Conservation (phyloP, 2,888 invertebrate genomes). For the Drosophila algonquin region DNA sequence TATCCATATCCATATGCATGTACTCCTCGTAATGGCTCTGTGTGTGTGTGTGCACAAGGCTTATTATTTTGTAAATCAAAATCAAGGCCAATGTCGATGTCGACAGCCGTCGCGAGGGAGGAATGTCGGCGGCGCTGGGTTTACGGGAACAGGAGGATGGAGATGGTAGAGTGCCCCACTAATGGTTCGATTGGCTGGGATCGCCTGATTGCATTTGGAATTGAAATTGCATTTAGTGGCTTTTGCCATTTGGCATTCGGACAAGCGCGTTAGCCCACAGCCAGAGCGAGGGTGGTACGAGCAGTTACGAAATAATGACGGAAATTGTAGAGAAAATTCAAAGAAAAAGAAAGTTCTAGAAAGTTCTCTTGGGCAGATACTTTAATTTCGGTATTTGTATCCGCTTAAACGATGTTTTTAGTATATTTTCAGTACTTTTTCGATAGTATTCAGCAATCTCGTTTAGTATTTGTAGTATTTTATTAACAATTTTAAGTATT, state of each 20-base stretch:
- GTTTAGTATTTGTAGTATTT: too few species aligned
- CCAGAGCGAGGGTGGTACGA: neutral
- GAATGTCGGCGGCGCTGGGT: slow-evolving; percentile 9
- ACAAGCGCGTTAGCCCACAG: slow-evolving; percentile 27
- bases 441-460: too few species aligned
- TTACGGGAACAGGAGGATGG: neutral
- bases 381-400: too few species aligned
- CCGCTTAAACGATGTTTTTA: neutral
- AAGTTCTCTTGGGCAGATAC: neutral
- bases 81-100: slow-evolving; percentile 72
- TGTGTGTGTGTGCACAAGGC: slow-evolving; percentile 17
- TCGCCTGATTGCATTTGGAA: slow-evolving; percentile 61
- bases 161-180: slow-evolving; percentile 24
- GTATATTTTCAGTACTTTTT: neutral
- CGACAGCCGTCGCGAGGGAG: slow-evolving; percentile 14
- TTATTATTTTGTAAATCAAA: slow-evolving; percentile 55
- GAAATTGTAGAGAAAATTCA: neutral
- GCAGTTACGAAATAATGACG: slow-evolving; percentile 9
- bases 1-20: slow-evolving; percentile 10
- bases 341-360: neutral
- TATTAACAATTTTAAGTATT: too few species aligned
- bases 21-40: slow-evolving; percentile 1
- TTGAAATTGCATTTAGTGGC: slow-evolving; percentile 55
- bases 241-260: slow-evolving; percentile 56
- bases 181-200: slow-evolving; percentile 62